These are phyloP conservation scores for Leucoma salicis DNA, from an alignment of 2,888 invertebrate species.

Conservation along the genomic window DNA sequence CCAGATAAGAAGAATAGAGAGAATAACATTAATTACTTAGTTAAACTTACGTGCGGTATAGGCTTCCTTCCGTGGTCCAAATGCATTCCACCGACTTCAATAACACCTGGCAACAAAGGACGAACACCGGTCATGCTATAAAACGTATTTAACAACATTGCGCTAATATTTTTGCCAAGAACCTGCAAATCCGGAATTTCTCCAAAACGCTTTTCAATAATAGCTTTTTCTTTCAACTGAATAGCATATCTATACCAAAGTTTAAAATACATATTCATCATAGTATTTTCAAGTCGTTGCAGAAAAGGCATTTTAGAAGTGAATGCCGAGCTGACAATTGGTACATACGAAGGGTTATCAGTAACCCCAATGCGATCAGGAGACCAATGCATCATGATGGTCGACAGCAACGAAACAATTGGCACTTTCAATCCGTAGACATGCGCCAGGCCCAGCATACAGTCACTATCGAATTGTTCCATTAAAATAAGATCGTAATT, in stretches of 20 bases:
- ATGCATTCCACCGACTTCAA: conserved; percentile 85
- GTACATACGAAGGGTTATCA: conserved; percentile 78
- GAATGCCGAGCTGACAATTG: conserved; percentile 75
- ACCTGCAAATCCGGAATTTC: conserved; percentile 74
- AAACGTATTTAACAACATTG: conserved; percentile 83
- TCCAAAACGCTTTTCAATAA: conserved; percentile 70
- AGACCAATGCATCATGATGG: conserved; percentile 82
- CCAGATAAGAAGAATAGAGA: too few relatives aligned
- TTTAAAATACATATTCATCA: conserved; percentile 51
- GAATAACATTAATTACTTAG: too few relatives aligned
- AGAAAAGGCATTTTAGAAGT: conserved; percentile 72
- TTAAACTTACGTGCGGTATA: conserved; percentile 74
- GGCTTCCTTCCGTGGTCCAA: conserved; percentile 59
- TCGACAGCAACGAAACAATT: conserved; percentile 79
- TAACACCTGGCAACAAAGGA: conserved; percentile 79
- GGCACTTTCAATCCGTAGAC: conserved; percentile 78
- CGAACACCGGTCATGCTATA: conserved; percentile 81
- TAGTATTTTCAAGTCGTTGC: conserved; percentile 69
- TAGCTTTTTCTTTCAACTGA: conserved; percentile 55
- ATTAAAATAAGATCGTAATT: conserved; percentile 84
- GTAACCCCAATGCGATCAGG: conserved; percentile 64
- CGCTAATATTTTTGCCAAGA: conserved; percentile 74
- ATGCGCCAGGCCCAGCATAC: conserved; percentile 83
- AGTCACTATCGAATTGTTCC: conserved; percentile 85
- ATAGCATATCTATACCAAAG: conserved; percentile 56